These are phyloP conservation scores for Orchesella cincta DNA, from an alignment of 1,140 invertebrate species.

Conservation along the genomic window DNA sequence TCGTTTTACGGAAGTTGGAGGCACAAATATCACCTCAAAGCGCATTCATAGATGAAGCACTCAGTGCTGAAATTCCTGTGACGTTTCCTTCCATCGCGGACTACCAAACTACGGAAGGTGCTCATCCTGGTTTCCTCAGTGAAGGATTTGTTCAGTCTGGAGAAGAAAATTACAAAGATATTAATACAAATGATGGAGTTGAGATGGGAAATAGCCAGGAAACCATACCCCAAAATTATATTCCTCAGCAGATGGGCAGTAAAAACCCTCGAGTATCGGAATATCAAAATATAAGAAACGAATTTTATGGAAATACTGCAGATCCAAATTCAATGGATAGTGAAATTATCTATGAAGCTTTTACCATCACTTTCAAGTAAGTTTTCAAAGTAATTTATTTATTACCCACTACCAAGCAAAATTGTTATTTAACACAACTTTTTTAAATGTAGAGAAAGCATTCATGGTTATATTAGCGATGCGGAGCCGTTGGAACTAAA, in stretches of 20 bases:
- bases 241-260: too few relatives aligned
- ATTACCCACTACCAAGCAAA: neutral
- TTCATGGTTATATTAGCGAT: neutral
- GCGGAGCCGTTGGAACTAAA: neutral
- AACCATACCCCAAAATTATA: neutral
- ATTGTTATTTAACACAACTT: neutral
- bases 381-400: neutral
- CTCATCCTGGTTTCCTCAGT: neutral
- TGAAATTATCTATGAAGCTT: neutral
- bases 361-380: conserved; percentile 23
- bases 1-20: neutral
- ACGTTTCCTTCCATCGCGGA: neutral
- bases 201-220: neutral
- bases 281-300: neutral
- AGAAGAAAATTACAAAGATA: conserved; percentile 5
- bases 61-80: neutral
- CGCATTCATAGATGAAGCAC: neutral
- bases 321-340: neutral
- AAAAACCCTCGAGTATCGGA: neutral
- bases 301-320: neutral
- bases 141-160: neutral
- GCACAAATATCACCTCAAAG: neutral
- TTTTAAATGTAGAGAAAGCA: neutral
- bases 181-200: neutral
- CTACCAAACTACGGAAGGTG: neutral